Conservation (phyloP, 2,888 invertebrate genomes). For the Folsomia manolachei region DNA sequence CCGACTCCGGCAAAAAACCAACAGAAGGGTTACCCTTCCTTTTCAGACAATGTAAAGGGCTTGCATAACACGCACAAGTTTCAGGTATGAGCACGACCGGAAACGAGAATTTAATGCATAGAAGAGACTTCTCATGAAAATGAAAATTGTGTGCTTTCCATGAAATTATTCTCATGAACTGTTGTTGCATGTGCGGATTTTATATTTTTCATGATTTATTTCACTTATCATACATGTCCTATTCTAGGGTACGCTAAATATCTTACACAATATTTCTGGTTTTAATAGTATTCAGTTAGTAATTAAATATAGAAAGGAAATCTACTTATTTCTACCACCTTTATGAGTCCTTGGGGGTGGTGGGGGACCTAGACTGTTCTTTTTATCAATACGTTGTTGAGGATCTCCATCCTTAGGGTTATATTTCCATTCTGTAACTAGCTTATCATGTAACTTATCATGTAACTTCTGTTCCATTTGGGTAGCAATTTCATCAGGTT, state of each 20-base stretch:
- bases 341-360: neutral
- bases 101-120: too few relatives aligned
- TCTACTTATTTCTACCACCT: neutral
- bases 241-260: neutral
- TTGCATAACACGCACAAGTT: too few relatives aligned
- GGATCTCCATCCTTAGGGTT: neutral
- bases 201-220: neutral
- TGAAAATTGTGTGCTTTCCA: too few relatives aligned
- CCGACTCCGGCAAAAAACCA: too few relatives aligned
- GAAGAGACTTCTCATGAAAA: too few relatives aligned
- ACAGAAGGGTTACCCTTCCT: too few relatives aligned
- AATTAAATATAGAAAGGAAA: neutral
- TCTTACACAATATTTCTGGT: neutral
- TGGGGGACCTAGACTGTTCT: neutral
- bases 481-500: neutral
- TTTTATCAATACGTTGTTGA: too few relatives aligned
- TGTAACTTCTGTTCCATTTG: neutral
- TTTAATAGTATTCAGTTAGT: neutral
- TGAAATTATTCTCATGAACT: too few relatives aligned
- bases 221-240: neutral
- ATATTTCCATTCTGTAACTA: slow-evolving; percentile 9
- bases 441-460: neutral
- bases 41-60: too few relatives aligned
- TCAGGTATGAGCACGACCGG: too few relatives aligned
- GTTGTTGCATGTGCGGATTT: too few relatives aligned